phyloP scores from a whole-genome alignment of 1,140 invertebrate genomes.

The Manduca sexta region DNA sequence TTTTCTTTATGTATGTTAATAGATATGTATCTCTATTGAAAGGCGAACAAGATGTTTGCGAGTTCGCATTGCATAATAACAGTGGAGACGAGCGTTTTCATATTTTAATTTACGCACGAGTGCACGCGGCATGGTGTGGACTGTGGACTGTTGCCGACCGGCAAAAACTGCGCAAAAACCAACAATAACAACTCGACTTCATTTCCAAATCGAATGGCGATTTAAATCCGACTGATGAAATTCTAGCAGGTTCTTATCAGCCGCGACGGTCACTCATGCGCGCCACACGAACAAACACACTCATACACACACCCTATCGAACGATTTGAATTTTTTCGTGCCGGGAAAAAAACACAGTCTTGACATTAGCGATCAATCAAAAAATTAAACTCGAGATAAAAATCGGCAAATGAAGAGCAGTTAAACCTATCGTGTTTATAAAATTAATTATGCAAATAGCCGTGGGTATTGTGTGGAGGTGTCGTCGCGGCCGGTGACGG shows the following conservation, averaged over 20 bases:
- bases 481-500: neutral
- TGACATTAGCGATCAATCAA: neutral
- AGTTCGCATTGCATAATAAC: conserved; percentile 21
- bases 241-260: conserved; percentile 2
- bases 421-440: conserved; percentile 5
- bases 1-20: conserved; percentile 13
- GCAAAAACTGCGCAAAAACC: conserved; percentile 21
- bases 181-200: conserved; percentile 1
- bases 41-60: conserved; percentile 12
- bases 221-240: neutral
- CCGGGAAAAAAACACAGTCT: neutral
- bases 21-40: conserved; percentile 20
- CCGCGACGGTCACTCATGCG: too few relatives aligned
- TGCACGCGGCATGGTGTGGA: conserved; percentile 8
- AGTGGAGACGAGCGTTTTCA: conserved; percentile 19
- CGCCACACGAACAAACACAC: too few relatives aligned
- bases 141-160: conserved; percentile 5
- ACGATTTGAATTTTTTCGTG: neutral
- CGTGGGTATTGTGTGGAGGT: neutral
- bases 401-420: neutral
- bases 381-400: neutral
- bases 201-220: conserved; percentile 1
- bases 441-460: conserved; percentile 19
- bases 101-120: conserved; percentile 35
- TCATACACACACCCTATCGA: too few relatives aligned